Conservation (phyloP, 2,113 vertebrate species). For the Carollia perspicillata region DNA sequence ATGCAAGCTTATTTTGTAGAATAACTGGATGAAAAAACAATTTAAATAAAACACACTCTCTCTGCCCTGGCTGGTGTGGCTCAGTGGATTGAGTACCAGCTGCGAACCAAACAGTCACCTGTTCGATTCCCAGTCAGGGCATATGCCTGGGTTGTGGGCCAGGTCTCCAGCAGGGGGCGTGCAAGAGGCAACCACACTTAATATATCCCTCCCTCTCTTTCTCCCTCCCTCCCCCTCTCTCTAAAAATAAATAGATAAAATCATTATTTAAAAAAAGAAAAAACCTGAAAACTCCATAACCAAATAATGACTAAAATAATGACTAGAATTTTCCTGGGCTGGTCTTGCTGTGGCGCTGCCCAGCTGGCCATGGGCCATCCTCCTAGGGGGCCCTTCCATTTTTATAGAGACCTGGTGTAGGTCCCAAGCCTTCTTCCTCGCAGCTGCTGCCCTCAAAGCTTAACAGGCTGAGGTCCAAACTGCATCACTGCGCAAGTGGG, state of each 20-base stretch:
- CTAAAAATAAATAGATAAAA: too few species aligned
- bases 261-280: too few species aligned
- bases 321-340: background rate
- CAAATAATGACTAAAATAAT: background rate
- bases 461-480: background rate
- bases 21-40: background rate
- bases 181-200: too few species aligned
- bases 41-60: background rate
- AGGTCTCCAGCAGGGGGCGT: too few species aligned
- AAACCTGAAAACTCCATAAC: background rate
- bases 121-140: too few species aligned
- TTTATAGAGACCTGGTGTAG: background rate
- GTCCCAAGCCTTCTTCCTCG: too few species aligned
- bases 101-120: too few species aligned
- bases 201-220: too few species aligned
- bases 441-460: background rate
- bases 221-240: too few species aligned
- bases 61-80: too few species aligned
- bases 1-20: background rate
- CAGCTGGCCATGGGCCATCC: background rate
- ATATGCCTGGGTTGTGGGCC: too few species aligned
- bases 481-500: background rate
- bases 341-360: background rate
- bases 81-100: too few species aligned
- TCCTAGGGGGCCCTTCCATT: background rate